Conservation (phyloP, 2,113 vertebrate species). For the Capreolus pygargus region DNA sequence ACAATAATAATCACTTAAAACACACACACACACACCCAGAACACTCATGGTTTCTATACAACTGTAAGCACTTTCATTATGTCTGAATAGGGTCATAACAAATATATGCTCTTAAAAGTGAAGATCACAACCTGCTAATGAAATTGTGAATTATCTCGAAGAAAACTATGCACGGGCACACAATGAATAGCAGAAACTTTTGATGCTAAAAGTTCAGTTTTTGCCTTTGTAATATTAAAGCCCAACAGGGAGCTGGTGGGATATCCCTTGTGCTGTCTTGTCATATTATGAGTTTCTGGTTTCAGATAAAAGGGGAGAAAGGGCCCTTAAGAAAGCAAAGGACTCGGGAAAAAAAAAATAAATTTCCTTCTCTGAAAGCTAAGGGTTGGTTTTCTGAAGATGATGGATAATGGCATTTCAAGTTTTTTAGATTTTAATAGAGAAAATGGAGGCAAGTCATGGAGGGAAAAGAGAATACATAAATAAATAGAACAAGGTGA, state of each 20-base stretch:
- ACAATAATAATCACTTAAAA: neutral
- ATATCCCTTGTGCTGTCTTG: neutral
- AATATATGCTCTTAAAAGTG: neutral
- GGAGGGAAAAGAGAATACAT: constrained; percentile 29
- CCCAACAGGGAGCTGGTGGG: neutral
- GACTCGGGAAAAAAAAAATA: constrained; percentile 44
- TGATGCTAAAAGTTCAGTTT: neutral
- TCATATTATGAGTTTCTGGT: constrained; percentile 52
- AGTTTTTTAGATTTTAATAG: constrained; percentile 34
- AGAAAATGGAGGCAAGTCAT: constrained; percentile 62
- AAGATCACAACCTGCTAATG: constrained; percentile 28
- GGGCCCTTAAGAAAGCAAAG: constrained; percentile 57
- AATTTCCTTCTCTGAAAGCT: constrained; percentile 60
- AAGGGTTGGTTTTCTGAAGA: constrained; percentile 59
- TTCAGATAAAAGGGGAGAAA: constrained; percentile 56
- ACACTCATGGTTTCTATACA: constrained; percentile 8
- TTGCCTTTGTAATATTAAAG: constrained; percentile 40
- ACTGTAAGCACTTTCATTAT: constrained; percentile 18
- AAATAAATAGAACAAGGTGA: constrained; percentile 69
- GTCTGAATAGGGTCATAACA: constrained; percentile 20
- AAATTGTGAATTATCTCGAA: neutral
- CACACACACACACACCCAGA: neutral
- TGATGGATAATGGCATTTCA: constrained; percentile 51
- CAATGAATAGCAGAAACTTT: neutral
- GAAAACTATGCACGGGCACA: neutral